Base-by-base conservation (phyloP, 2,113 vertebrate species). In the Notothenia coriiceps region DNA sequence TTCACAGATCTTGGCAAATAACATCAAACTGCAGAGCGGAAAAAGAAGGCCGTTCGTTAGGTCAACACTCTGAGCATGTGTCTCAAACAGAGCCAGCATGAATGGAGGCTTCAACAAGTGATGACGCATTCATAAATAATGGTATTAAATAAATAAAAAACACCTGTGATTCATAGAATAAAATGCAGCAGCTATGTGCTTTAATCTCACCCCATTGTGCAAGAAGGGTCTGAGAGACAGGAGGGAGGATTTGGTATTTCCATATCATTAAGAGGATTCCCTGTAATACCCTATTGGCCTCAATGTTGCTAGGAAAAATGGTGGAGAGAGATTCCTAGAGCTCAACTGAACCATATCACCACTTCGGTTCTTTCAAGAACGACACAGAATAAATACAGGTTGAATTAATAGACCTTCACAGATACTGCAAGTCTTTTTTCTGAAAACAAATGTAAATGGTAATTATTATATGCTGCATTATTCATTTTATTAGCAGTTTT, bases 1-100 rank as follows among this genome's bases (percentile, higher is more conserved):
- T 95, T 99, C 98, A 85, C 98, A 99, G 88, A 99, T 98, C 95
- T 99, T 99, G 6, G 98, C 98, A 70, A 98, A 98, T 59, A 97
- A 89, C 59, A 97, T 99, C 93, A 99, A 95, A 77, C 98, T 99
- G 95, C 17, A 95, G 92, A 60, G 79, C 74, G 71, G 79, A 47
- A 82, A 86, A 15, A 87, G 5, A 66, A 73, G 18, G 49, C 22
- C 40, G 50, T 61, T 69, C 59, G 73, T 87, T 68, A 88, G 75
- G 69, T 81, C 67, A 84, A 64, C 22, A 56, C 59, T 70, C 17
- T 3, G 5, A 78, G 43, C 72, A 69, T 4, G 9, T n/a, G 59
- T 57, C 33, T 81, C 29, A 70, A 40, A 64, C 46, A 55, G 22
- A 79, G 33, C 29, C 59, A 62, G 60, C 44, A 9, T 6, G n/a